Evolutionary conservation across 23 tunicate genomes (phyloP), one percentile per base, ranked within the genome.

Genomic region (Trididemnum nubilum): DNA sequence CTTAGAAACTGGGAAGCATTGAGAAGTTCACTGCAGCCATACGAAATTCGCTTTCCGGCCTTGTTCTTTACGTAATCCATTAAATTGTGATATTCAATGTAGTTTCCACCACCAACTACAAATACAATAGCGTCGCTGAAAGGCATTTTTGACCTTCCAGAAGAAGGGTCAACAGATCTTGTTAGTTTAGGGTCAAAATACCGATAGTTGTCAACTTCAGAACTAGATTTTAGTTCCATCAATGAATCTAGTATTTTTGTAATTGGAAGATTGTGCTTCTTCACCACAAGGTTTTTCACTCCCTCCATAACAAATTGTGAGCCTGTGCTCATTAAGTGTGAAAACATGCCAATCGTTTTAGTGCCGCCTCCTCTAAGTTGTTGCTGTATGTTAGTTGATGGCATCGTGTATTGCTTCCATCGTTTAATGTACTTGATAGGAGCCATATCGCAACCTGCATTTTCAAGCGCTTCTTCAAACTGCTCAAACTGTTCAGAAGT

Each of bases 231-330:
- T 39, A 93, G 73, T 59, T 93, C 98, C 98, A 93, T 93, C 0
- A 93, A 71, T 0, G 87, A 63, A 67, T 93, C 98, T 27, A 93
- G 54, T 2, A 93, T 71, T 36, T 90, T 93, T 2, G 98, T 87
- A n/a, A 93, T 67, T 3, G 98, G 98, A 34, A 93, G 87, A 61
- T 93, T 93, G 58, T 93, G 98, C 65, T 87, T 93, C 51, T 93
- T 93, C 2, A 93, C 80, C 36, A 93, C 98, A 0, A 93, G 83
- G 65, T 93, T 93, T 73, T 93, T 93, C 40, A 93, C 98, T 35
- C 98, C 98, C 66, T 93, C 98, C 98, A 93, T 93, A 0, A 93
- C 98, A 75, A 93, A 93, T 63, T 93, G 98, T 2, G 98, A 93
- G 24, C 98, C 98, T 31, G 93, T 84, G 34, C 89, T 93, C 92